Evolutionary conservation across 2,888 invertebrate genomes (phyloP).

Genomic region (Leuctra nigra): DNA sequence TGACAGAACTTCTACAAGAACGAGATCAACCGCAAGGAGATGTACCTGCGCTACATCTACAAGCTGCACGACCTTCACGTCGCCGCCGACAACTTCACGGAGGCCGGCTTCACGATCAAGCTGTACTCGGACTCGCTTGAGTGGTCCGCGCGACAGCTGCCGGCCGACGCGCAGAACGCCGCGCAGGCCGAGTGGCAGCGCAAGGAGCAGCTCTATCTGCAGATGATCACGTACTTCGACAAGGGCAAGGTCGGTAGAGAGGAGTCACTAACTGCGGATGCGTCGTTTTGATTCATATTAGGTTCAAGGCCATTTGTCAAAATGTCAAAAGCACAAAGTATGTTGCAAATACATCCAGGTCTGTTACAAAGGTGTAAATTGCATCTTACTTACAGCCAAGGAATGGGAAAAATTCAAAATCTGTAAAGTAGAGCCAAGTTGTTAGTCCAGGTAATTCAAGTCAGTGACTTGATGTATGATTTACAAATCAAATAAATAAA

Average conservation of each 20-base stretch:
- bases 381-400: too few relatives aligned
- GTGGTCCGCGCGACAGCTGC: slow-evolving; percentile 56
- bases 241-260: slow-evolving; percentile 88
- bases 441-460: too few relatives aligned
- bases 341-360: not conserved
- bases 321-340: too few relatives aligned
- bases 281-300: too few relatives aligned
- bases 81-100: slow-evolving; percentile 86
- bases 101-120: slow-evolving; percentile 91
- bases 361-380: not conserved
- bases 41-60: slow-evolving; percentile 93
- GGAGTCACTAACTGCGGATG: too few relatives aligned
- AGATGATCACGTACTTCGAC: slow-evolving; percentile 88
- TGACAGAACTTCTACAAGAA: slow-evolving; percentile 90
- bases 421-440: too few relatives aligned
- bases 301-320: too few relatives aligned
- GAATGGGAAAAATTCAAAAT: too few relatives aligned
- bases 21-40: slow-evolving; percentile 90
- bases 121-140: slow-evolving; percentile 86
- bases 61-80: slow-evolving; percentile 89
- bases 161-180: slow-evolving; percentile 44
- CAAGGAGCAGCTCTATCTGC: slow-evolving; percentile 81
- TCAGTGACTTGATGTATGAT: too few relatives aligned
- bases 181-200: slow-evolving; percentile 82
- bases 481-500: too few relatives aligned